These are phyloP conservation scores for Agrochola litura DNA, from an alignment of 2,888 invertebrate species.

Conservation along the genomic window DNA sequence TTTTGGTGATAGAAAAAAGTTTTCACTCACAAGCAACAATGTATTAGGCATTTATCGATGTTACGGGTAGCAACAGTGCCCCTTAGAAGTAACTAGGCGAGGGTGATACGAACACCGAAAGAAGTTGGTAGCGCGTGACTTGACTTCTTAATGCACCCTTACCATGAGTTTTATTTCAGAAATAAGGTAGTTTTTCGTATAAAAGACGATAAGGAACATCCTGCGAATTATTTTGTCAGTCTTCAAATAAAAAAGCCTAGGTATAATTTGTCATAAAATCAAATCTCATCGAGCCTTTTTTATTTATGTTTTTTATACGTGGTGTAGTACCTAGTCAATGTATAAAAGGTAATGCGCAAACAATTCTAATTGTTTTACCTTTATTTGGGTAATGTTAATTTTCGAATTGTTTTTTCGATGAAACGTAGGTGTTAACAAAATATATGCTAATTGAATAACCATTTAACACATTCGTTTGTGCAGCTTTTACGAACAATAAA, in stretches of 20 bases:
- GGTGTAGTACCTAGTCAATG: neutral
- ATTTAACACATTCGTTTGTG: slow-evolving; percentile 32
- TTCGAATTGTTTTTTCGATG: slow-evolving; percentile 37
- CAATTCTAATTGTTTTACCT: slow-evolving; percentile 4
- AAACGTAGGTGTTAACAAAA: slow-evolving; percentile 14
- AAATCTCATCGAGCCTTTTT: neutral
- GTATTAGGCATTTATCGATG: slow-evolving; percentile 66
- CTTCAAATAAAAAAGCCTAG: neutral
- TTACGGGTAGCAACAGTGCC: slow-evolving; percentile 67
- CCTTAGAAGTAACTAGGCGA: slow-evolving; percentile 79
- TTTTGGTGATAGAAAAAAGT: slow-evolving; percentile 43
- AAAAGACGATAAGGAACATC: neutral
- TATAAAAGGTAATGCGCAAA: slow-evolving; percentile 2
- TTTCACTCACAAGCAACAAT: slow-evolving; percentile 60
- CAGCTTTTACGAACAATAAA: slow-evolving; percentile 13
- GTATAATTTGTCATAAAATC: neutral
- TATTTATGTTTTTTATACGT: neutral
- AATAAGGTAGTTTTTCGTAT: neutral
- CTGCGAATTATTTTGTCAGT: too few relatives aligned
- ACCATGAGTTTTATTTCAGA: slow-evolving; percentile 51
- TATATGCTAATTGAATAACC: slow-evolving; percentile 19
- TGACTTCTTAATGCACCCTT: slow-evolving; percentile 72
- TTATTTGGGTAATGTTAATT: slow-evolving; percentile 22
- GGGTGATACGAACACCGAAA: slow-evolving; percentile 82
- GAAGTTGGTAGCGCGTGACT: slow-evolving; percentile 84